Evolutionary conservation across 2,113 vertebrate genomes (phyloP).

Genomic region (Oryzias woworae): DNA sequence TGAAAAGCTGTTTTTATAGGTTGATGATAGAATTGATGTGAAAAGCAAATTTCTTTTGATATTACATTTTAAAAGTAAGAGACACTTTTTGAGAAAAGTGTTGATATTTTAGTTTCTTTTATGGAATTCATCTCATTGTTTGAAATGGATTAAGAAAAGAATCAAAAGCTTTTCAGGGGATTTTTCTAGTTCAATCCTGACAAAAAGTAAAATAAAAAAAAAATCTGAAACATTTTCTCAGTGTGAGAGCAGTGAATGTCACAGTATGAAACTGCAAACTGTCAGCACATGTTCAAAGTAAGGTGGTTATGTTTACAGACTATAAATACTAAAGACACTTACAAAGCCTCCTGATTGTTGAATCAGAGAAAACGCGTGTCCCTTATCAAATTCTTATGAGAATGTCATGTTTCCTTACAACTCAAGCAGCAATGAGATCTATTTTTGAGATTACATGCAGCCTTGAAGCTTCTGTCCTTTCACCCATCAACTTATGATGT

Average conservation of each 20-base stretch:
- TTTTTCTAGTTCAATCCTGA: too few relatives aligned
- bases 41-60: not conserved
- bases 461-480: slow-evolving; percentile 27
- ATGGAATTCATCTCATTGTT: too few relatives aligned
- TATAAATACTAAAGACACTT: slow-evolving; percentile 50
- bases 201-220: too few relatives aligned
- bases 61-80: not conserved
- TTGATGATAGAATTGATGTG: slow-evolving; percentile 19
- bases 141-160: too few relatives aligned
- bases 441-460: slow-evolving; percentile 30
- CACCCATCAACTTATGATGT: slow-evolving; percentile 27
- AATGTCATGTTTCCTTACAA: slow-evolving; percentile 52
- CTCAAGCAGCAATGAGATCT: slow-evolving; percentile 33
- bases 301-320: slow-evolving; percentile 37
- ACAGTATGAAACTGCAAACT: slow-evolving; percentile 35
- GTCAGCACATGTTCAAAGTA: slow-evolving; percentile 48
- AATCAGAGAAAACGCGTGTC: slow-evolving; percentile 44
- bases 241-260: too few relatives aligned
- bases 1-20: slow-evolving; percentile 32
- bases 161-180: too few relatives aligned
- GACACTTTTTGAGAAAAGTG: not conserved
- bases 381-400: slow-evolving; percentile 34
- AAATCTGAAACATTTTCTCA: too few relatives aligned
- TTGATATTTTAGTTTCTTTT: too few relatives aligned
- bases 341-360: slow-evolving; percentile 43